phyloP scores from a whole-genome alignment of 1,140 invertebrate genomes.

The Orius laevigatus region DNA sequence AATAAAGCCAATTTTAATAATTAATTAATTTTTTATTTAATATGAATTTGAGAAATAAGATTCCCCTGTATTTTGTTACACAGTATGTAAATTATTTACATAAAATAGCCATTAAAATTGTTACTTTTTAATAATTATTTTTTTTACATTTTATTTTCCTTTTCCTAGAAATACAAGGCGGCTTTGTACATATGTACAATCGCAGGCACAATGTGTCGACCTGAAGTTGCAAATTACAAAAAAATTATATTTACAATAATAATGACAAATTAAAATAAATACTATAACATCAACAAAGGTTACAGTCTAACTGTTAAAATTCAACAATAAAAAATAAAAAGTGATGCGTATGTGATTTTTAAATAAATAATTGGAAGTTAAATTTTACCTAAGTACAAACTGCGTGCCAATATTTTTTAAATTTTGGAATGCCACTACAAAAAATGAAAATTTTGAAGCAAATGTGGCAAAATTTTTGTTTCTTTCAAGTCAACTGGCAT shows the following conservation, averaged over 20 bases:
- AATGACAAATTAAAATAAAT: conserved; percentile 13
- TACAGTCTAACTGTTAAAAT: conserved; percentile 15
- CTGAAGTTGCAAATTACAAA: conserved; percentile 9
- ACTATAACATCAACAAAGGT: conserved; percentile 16
- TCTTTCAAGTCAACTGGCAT: too few species aligned
- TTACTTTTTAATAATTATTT: conserved; percentile 7
- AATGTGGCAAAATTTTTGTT: conserved; percentile 1
- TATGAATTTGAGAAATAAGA: conserved; percentile 13
- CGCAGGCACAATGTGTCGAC: conserved; percentile 12
- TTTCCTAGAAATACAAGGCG: conserved; percentile 14
- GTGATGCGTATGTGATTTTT: conserved; percentile 1
- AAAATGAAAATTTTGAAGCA: conserved; percentile 1
- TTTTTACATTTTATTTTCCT: too few species aligned
- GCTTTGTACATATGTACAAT: conserved; percentile 15
- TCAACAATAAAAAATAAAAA: conserved; percentile 7
- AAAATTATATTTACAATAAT: conserved; percentile 7
- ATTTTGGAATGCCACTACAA: not conserved
- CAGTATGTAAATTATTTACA: conserved; percentile 15
- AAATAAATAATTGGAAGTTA: not conserved
- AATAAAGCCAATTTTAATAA: not conserved
- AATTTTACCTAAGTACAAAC: not conserved
- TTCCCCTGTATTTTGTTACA: conserved; percentile 14
- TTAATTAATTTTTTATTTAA: conserved; percentile 15
- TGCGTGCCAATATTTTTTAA: not conserved
- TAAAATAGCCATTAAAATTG: conserved; percentile 15